These are phyloP conservation scores for Troides aeacus DNA, from an alignment of 2,888 invertebrate species.

Conservation along the genomic window DNA sequence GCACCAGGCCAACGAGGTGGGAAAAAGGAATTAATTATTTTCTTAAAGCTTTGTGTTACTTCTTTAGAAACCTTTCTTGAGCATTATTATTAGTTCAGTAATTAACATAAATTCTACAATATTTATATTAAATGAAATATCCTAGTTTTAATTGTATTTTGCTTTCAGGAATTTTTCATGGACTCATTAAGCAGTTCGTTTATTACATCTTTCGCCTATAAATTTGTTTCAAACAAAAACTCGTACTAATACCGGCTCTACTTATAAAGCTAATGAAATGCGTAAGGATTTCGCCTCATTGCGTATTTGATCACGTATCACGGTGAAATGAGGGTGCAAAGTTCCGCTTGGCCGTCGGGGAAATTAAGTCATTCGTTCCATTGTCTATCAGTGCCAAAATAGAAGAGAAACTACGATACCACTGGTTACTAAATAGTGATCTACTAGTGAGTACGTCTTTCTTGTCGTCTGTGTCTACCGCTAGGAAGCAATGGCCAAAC, in stretches of 20 bases:
- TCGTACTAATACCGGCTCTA: background rate
- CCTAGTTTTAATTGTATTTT: too few relatives aligned
- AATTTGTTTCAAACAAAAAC: background rate
- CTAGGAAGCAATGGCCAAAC: too few relatives aligned
- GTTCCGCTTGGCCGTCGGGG: conserved; percentile 14
- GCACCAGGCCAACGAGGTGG: too few relatives aligned
- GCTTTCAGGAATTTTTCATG: too few relatives aligned
- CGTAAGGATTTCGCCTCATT: conserved; percentile 27
- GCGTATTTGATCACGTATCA: conserved; percentile 28
- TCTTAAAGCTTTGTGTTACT: too few relatives aligned
- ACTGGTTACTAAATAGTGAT: background rate
- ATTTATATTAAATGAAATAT: too few relatives aligned
- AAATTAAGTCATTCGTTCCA: conserved; percentile 26
- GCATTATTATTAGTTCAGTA: too few relatives aligned
- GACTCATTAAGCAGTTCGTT: too few relatives aligned
- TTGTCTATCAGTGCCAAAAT: conserved; percentile 18
- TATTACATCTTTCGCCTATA: background rate
- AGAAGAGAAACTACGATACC: conserved; percentile 18
- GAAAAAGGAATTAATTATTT: too few relatives aligned
- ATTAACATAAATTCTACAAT: too few relatives aligned
- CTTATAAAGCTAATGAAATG: conserved; percentile 19
- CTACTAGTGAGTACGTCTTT: background rate
- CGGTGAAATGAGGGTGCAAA: conserved; percentile 24
- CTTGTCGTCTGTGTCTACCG: too few relatives aligned
- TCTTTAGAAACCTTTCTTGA: too few relatives aligned